Base-by-base conservation (phyloP, 2,113 vertebrate genomes). In the Thymallus thymallus region DNA sequence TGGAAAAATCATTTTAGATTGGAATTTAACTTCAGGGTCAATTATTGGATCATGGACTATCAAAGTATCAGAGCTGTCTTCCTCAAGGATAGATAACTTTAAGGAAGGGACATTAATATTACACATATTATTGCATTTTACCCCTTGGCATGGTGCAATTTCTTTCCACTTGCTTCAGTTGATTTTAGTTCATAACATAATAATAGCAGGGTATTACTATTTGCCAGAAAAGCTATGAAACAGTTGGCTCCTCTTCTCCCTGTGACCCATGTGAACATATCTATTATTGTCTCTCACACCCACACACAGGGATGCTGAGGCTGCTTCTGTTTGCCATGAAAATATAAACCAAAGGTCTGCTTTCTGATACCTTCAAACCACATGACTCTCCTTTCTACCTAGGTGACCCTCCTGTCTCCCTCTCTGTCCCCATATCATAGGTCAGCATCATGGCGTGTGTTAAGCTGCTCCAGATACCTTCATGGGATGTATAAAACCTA, bases 401-500 rank as follows among this genome's bases (percentile, higher is more conserved):
- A 23, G 10, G 48, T 51, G 48, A 51, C 12, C 48, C 48, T 51
- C 48, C 56, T 60, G 6, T 55, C 16, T 20, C 9, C 13, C 51
- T 55, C 3, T 13, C 13, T 55, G 51, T 6, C 16, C 51, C 51
- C 12, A 55, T 20, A 18, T 55, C 51, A 16, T 4, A 55, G 13
- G 51, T 55, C 51, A 55, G 9, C 16, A 55, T 45, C 51, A 55
- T 55, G 51, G n/a, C n/a, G n/a, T n/a, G n/a, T n/a, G n/a, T 60
- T 20, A 22, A 60, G 18, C 7, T 60, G 56, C 6, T 22, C n/a
- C 5, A 22, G 6, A 14, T 55, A 22, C 56, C n/a, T n/a, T 60
- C 2, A 60, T 10, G n/a, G 7, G 32, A 24, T 68, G 29, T 65
- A 67, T 61, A 74, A 67, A 81, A 71, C 30, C 26, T 71, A 13